These are phyloP conservation scores for Plestiodon gilberti DNA, from an alignment of 2,113 vertebrate genomes.

Conservation along the genomic window DNA sequence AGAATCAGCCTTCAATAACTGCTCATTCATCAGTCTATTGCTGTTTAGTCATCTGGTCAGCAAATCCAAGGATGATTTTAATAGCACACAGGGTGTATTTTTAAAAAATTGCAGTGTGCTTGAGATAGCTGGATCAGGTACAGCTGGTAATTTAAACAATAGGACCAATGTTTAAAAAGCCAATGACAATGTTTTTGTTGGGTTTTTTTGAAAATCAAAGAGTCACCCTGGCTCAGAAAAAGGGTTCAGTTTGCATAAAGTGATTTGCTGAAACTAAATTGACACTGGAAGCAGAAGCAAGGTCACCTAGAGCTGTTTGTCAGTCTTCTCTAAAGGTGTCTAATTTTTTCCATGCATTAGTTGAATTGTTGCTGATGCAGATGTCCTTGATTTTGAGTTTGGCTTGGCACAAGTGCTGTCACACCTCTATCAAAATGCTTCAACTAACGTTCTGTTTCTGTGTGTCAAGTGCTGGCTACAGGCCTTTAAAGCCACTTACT, in stretches of 20 bases:
- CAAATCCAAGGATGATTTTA: neutral
- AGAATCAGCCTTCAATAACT: neutral
- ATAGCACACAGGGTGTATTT: neutral
- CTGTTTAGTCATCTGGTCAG: neutral
- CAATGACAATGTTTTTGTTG: neutral
- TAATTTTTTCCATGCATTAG: constrained; percentile 14
- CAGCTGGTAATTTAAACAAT: neutral
- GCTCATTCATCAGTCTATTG: neutral
- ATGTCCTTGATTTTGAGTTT: neutral
- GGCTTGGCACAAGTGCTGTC: neutral
- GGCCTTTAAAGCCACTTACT: neutral
- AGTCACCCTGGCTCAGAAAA: neutral
- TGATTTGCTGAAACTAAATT: constrained; percentile 26
- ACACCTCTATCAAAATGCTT: neutral
- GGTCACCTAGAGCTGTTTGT: constrained; percentile 11
- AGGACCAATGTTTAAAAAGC: neutral
- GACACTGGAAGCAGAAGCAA: constrained; percentile 5
- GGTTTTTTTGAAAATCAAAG: neutral
- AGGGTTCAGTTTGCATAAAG: neutral
- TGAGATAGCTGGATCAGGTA: neutral
- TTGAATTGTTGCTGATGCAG: neutral
- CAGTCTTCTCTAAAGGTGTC: constrained; percentile 17
- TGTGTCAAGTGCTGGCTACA: neutral
- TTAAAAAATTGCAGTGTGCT: neutral
- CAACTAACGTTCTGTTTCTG: neutral